Conservation (phyloP, 2,113 vertebrate genomes). For the Crotalus horridus region DNA sequence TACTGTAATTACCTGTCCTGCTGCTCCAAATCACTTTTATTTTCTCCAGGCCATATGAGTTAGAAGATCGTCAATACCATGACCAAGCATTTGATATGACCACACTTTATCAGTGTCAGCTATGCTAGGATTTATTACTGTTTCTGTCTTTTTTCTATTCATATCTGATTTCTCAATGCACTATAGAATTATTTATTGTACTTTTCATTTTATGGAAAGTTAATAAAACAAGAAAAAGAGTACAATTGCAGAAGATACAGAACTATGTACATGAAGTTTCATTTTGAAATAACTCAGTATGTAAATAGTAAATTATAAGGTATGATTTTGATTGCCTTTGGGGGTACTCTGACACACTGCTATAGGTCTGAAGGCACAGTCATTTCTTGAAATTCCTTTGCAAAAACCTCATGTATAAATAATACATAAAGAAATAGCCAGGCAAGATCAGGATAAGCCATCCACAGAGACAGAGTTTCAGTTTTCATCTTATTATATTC, state of each 20-base stretch:
- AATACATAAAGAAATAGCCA: conserved; percentile 37
- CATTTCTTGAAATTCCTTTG: conserved; percentile 37
- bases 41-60: background rate
- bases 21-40: background rate
- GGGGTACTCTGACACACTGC: conserved; percentile 8
- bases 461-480: fast-evolving
- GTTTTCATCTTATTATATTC: background rate
- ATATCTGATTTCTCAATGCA: conserved; percentile 47
- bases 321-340: conserved; percentile 21
- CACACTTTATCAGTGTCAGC: conserved; percentile 26
- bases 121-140: conserved; percentile 28
- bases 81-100: background rate
- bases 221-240: conserved; percentile 13
- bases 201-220: conserved; percentile 35
- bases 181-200: background rate
- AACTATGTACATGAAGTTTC: conserved; percentile 38
- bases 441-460: conserved; percentile 6
- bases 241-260: conserved; percentile 15
- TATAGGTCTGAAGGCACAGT: conserved; percentile 18
- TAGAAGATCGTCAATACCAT: background rate
- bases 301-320: conserved; percentile 35
- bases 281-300: background rate
- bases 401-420: conserved; percentile 45
- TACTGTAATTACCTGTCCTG: background rate
- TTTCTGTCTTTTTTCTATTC: conserved; percentile 49